Evolutionary conservation across 2,888 invertebrate genomes (phyloP).

Genomic region (Eudemis profundana): DNA sequence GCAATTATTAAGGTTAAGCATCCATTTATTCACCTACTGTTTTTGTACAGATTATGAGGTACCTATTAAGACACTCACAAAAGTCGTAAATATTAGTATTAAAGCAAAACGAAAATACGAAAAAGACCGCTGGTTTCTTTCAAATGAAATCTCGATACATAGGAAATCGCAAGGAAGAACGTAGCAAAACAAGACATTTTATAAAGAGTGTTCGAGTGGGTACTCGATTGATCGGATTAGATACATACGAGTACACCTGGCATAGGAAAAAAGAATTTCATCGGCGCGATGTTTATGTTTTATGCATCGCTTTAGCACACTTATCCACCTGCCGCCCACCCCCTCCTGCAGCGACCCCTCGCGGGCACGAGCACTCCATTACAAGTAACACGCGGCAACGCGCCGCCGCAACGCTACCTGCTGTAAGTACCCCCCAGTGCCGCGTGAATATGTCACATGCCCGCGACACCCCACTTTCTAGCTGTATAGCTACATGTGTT

Average conservation of each 20-base stretch:
- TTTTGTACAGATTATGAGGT: too few relatives aligned
- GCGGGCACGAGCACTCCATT: constrained; percentile 61
- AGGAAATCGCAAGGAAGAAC: not conserved
- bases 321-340: constrained; percentile 49
- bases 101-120: not conserved
- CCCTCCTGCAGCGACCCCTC: constrained; percentile 52
- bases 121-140: not conserved
- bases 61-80: too few relatives aligned
- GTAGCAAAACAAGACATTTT: constrained; percentile 20
- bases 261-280: constrained; percentile 37
- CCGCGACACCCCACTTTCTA: constrained; percentile 57
- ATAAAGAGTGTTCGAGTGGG: constrained; percentile 17
- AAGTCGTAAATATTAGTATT: too few relatives aligned
- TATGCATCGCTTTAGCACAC: constrained; percentile 52
- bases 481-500: constrained; percentile 56
- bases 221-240: constrained; percentile 37
- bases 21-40: too few relatives aligned
- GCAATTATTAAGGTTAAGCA: too few relatives aligned
- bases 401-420: constrained; percentile 66
- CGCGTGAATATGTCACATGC: constrained; percentile 79
- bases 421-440: constrained; percentile 70
- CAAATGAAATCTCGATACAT: too few relatives aligned
- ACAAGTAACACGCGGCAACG: constrained; percentile 65
- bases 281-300: constrained; percentile 46
- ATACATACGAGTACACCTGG: constrained; percentile 35